Conservation (phyloP, 2,113 vertebrate species). For the Numenius arquata region DNA sequence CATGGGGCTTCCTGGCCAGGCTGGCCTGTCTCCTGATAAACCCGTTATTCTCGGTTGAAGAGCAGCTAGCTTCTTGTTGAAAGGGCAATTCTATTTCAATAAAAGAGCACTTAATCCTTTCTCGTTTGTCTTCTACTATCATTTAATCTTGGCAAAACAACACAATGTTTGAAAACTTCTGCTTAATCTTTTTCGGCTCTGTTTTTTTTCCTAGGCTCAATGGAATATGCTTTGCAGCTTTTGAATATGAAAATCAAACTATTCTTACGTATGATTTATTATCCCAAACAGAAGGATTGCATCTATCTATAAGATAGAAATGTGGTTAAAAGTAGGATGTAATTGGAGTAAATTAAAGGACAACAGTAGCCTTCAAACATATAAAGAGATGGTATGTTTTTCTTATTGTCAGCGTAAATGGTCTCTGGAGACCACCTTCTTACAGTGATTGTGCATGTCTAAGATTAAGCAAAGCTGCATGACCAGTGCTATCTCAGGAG, state of each 20-base stretch:
- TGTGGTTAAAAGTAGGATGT: constrained; percentile 23
- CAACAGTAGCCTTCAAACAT: constrained; percentile 9
- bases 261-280: constrained; percentile 7
- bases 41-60: background rate
- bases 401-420: constrained; percentile 43
- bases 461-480: constrained; percentile 36
- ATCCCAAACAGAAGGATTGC: constrained; percentile 1
- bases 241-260: constrained; percentile 7
- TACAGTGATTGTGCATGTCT: constrained; percentile 51
- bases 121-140: background rate
- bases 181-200: background rate
- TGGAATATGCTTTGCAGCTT: background rate
- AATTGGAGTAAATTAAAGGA: constrained; percentile 47
- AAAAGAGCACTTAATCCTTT: constrained; percentile 31
- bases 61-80: background rate
- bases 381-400: constrained; percentile 20
- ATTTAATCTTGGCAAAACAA: constrained; percentile 37
- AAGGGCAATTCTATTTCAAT: background rate
- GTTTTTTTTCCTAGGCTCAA: background rate
- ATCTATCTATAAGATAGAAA: constrained; percentile 11
- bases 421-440: constrained; percentile 39
- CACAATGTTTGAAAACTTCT: background rate
- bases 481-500: constrained; percentile 56
- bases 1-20: background rate
- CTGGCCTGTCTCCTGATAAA: background rate